These are phyloP conservation scores for Tricholauxania praeusta DNA, from an alignment of 2,888 invertebrate species.

Conservation along the genomic window DNA sequence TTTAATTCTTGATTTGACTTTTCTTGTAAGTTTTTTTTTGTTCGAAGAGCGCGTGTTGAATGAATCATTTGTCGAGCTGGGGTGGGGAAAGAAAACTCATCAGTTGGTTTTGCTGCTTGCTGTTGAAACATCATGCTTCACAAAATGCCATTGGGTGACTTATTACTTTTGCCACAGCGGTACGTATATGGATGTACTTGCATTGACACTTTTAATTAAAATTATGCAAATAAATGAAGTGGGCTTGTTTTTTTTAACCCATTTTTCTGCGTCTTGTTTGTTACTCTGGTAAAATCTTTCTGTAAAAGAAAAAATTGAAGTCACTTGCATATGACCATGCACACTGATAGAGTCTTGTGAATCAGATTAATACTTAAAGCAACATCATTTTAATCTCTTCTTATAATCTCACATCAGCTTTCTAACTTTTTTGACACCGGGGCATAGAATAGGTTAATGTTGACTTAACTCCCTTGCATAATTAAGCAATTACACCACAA, in stretches of 20 bases:
- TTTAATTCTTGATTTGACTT: neutral
- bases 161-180: too few relatives aligned
- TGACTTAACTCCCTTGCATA: neutral
- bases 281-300: too few relatives aligned
- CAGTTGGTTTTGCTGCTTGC: neutral
- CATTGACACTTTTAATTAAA: conserved; percentile 55
- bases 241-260: too few relatives aligned
- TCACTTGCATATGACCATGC: too few relatives aligned
- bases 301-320: too few relatives aligned
- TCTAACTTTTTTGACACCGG: too few relatives aligned
- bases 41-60: conserved; percentile 4
- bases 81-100: conserved; percentile 3
- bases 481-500: too few relatives aligned
- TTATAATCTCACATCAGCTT: too few relatives aligned
- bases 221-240: conserved; percentile 58
- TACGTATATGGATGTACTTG: conserved; percentile 14
- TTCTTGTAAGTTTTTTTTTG: neutral
- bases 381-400: too few relatives aligned
- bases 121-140: neutral
- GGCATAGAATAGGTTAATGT: neutral
- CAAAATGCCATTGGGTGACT: neutral
- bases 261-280: too few relatives aligned
- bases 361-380: too few relatives aligned
- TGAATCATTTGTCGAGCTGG: conserved; percentile 3
- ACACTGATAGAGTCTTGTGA: too few relatives aligned